phyloP scores from a whole-genome alignment of 2,888 invertebrate species.

The Latrodectus hesperus region DNA sequence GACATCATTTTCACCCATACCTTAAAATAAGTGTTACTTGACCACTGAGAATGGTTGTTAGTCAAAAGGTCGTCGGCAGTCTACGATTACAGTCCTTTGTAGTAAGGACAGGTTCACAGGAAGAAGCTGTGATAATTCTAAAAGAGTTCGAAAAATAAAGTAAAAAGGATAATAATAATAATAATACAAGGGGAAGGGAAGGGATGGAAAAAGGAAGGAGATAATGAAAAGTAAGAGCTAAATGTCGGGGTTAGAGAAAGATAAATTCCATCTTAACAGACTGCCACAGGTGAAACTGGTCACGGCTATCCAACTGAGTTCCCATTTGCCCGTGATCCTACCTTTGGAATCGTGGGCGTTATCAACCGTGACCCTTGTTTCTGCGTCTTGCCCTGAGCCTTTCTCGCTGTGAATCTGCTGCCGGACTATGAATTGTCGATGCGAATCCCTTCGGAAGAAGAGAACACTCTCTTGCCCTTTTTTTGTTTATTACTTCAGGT shows the following conservation, averaged over 20 bases:
- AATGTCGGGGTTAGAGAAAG: constrained; percentile 46
- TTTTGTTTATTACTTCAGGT: constrained; percentile 7
- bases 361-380: constrained; percentile 57
- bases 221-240: constrained; percentile 51
- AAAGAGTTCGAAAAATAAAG: too few species aligned
- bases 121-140: too few species aligned
- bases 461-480: neutral
- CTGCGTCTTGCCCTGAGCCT: constrained; percentile 15
- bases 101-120: too few species aligned
- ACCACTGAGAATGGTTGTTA: too few species aligned
- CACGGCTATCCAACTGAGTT: constrained; percentile 39
- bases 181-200: constrained; percentile 2
- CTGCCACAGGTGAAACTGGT: constrained; percentile 64
- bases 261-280: constrained; percentile 29
- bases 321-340: constrained; percentile 55
- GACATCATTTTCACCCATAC: too few species aligned
- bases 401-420: neutral
- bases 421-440: neutral
- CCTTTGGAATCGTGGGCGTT: constrained; percentile 58
- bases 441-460: neutral
- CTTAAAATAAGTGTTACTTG: too few species aligned
- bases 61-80: too few species aligned
- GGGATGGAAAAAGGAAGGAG: constrained; percentile 12
- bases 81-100: too few species aligned
- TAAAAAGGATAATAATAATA: too few species aligned